A percentile compares a stretch with the other conserved stretches of the same genome.
Evolutionary conservation across 2,113 vertebrate genomes (phyloP).

Genomic region (Caranx ignobilis): DNA sequence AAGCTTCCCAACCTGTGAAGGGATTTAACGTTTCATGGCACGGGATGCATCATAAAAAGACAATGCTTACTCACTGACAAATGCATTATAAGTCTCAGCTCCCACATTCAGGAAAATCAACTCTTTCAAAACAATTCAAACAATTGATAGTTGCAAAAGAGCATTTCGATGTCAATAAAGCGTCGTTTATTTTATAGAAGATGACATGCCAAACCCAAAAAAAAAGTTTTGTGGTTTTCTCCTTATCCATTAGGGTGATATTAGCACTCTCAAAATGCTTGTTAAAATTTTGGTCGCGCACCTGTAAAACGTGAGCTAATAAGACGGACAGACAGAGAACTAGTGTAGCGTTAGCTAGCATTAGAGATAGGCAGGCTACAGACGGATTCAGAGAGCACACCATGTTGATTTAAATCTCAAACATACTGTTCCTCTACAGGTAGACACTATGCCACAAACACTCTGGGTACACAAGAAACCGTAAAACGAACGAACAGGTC

Average conservation of each 20-base stretch:
- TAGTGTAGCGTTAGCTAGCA: conserved; percentile 56
- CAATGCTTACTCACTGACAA: background rate
- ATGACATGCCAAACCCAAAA: conserved; percentile 80
- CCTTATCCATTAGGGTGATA: conserved; percentile 1
- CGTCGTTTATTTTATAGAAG: conserved; percentile 56
- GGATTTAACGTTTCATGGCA: conserved; percentile 65
- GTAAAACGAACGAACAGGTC: conserved; percentile 76
- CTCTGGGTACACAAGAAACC: conserved; percentile 69
- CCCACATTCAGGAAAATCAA: conserved; percentile 54
- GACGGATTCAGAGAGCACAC: conserved; percentile 65
- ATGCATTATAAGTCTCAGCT: background rate
- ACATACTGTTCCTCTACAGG: conserved; percentile 63
- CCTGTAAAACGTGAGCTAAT: conserved; percentile 67
- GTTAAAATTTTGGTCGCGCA: conserved; percentile 41
- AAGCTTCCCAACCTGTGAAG: conserved; percentile 91
- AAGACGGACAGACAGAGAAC: background rate
- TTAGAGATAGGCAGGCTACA: conserved; percentile 10
- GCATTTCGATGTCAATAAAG: conserved; percentile 74
- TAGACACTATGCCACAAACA: conserved; percentile 69
- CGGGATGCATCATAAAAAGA: background rate
- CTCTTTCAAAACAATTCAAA: conserved; percentile 36
- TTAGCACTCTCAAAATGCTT: conserved; percentile 11
- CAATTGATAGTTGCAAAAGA: conserved; percentile 68
- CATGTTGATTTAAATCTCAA: conserved; percentile 80
- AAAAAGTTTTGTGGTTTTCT: conserved; percentile 71